Evolutionary conservation across 2,888 invertebrate genomes (phyloP), one percentile per base, ranked within the genome.

Genomic region (Agrochola macilenta): DNA sequence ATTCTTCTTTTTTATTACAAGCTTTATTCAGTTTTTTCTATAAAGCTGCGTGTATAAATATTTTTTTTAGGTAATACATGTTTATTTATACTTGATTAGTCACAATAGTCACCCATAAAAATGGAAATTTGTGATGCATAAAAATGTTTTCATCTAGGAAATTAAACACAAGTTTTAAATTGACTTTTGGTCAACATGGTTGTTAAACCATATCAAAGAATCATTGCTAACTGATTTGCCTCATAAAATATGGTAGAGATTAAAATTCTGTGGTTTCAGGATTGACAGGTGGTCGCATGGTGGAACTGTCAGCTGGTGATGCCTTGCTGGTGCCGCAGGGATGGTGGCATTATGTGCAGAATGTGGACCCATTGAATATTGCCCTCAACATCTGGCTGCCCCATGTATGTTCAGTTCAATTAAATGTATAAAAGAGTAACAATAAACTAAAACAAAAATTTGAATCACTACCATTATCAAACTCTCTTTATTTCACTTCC

Each of bases 261-360:
- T 43, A 43, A 54, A 52, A 70, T 52, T 9, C 26, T 79, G 54
- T 78, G 81, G 43, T 91, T 95, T 23, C 84, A 96, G 93, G 92
- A 90, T 77, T 96, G 70, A 90, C 92, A 1, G 95, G 95, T 43
- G 96, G 95, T 0, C 95, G 97, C 82, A 94, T 97, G 82, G 97
- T 99, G 52, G 97, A 97, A 74, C 94, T 99, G 70, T 96, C 97
- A 66, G 98, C 99, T 17, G 99, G 99, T 0, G 99, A 99, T 94
- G 98, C 99, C 0, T 95, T 99, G 57, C 97, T 98, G 89, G 98
- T 99, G 12, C 99, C 99, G 0, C 97, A 97, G 81, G 98, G 98
- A 81, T 99, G 99, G 99, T 99, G 99, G 99, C 99, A 99, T 96
- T 99, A 98, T 95, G 99, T 99, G 0, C 98, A 99, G 94, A 99